Conservation (phyloP, 1,140 invertebrate genomes). For the Pogonomyrmex californicus region DNA sequence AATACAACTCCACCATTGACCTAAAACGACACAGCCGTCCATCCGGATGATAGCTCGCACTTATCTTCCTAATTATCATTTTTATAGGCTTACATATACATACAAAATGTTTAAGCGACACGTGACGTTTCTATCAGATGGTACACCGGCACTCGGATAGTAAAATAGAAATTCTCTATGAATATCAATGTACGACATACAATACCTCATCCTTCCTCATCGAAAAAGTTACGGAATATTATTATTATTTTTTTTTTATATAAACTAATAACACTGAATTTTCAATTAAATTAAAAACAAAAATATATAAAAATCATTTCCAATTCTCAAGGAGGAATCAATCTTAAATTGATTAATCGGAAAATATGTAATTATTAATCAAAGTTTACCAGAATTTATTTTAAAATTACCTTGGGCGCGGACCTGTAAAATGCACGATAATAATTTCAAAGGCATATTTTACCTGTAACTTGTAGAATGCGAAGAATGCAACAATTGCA, state of each 20-base stretch:
- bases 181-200: not conserved
- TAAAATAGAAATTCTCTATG: slow-evolving; percentile 10
- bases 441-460: not conserved
- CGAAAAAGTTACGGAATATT: not conserved
- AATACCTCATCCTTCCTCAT: not conserved
- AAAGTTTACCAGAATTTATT: not conserved
- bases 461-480: not conserved
- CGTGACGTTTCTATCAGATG: slow-evolving; percentile 7
- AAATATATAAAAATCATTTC: too few relatives aligned
- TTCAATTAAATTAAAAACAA: too few relatives aligned
- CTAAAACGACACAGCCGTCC: slow-evolving; percentile 9
- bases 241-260: not conserved
- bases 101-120: not conserved
- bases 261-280: too few relatives aligned
- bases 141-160: not conserved
- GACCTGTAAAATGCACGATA: not conserved
- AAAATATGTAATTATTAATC: not conserved
- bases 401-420: not conserved
- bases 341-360: not conserved
- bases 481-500: too few relatives aligned
- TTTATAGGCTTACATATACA: slow-evolving; percentile 21
- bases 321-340: not conserved
- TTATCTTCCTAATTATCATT: slow-evolving; percentile 56
- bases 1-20: slow-evolving; percentile 25
- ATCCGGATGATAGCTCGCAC: not conserved